Base-by-base conservation (phyloP, 2,888 invertebrate species). In the Patella ulyssiponensis region DNA sequence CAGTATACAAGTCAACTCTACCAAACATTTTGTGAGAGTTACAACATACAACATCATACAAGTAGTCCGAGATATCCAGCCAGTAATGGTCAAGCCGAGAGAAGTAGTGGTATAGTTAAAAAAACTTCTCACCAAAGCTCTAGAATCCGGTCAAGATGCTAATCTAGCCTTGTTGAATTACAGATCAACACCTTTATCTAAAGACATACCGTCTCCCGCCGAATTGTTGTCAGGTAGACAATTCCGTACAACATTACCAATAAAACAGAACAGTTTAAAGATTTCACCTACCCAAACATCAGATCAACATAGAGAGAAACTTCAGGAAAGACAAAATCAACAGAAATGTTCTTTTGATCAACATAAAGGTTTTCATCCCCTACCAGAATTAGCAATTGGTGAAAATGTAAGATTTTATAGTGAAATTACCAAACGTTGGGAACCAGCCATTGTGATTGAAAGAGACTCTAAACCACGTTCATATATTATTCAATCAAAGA, bases 401-500 rank as follows among this genome's bases (percentile, higher is more conserved):
- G 64, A n/a, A n/a, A n/a, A n/a, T n/a, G n/a, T 20, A 64, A 64
- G 64, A 23, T 64, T 20, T 64, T 64, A 64, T 12, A 20, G 64
- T 64, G 64, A 64, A 64, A 64, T 20, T 64, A 20, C 64, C 1
- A 64, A 64, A 14, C 4, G 64, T 20, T 64, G 64, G 64, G 64
- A 64, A 64, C 64, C 64, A 64, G 64, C 64, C 23, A 64, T 64
- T 20, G n/a, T 64, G 7, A 64, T 64, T 64, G n/a, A n/a, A 64
- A 64, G 20, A 64, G 64, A 64, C 64, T 20, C 64, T 64, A 9
- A 20, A 64, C 64, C 64, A n/a, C 64, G 64, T 64, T 64, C 64
- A 64, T 64, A 64, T 64, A n/a, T 20, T 12, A 12, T 58, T 58
- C 20, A 20, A 64, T 64, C 64, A 64, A 23, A 64, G n/a, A 64